Evolutionary conservation across 1,140 invertebrate species (phyloP), one percentile per base, ranked within the genome.

Genomic region (Parasteatoda tepidariorum): DNA sequence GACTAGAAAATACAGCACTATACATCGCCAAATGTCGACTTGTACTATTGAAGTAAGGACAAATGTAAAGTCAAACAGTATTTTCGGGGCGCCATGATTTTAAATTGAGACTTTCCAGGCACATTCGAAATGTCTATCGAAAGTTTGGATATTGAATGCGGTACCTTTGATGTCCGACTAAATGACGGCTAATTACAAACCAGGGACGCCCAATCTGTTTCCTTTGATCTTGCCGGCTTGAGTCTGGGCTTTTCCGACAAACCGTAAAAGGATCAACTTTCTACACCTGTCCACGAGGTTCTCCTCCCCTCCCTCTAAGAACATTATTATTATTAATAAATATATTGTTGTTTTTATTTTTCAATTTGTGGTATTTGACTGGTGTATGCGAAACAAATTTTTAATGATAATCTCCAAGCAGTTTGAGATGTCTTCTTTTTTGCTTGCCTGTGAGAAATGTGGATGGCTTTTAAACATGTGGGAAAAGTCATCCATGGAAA

Each of bases 171-270:
- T 34, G 71, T 74, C 30, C 54, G 28, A n/a, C 11, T 55, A 74
- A 74, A 74, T 74, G 54, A 74, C 54, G 54, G 31, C 71, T 74
- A 74, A 74, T 74, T 74, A 74, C 71, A 38, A 61, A 24, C 38
- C 24, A 15, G 54, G 34, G 71, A 34, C n/a, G 71, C 55, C 38
- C 55, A 24, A 22, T 48, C 71, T 54, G 71, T 28, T 33, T 54
- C 38, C 41, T 74, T 74, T 74, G 71, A 74, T 74, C 18, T 74
- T 31, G 5, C 6, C n/a, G 5, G 26, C 15, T 18, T 9, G n/a
- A 71, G 68, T 18, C 68, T 57, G 68, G 41, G 28, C 54, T 31
- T 71, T 26, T 30, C 41, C 24, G 48, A 71, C 41, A 28, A 22
- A 48, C 18, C 66, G 66, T 68, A 68, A 68, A 68, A 68, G 38